phyloP scores from a whole-genome alignment of 2,888 invertebrate species.

The Cryptophagus acutangulus region DNA sequence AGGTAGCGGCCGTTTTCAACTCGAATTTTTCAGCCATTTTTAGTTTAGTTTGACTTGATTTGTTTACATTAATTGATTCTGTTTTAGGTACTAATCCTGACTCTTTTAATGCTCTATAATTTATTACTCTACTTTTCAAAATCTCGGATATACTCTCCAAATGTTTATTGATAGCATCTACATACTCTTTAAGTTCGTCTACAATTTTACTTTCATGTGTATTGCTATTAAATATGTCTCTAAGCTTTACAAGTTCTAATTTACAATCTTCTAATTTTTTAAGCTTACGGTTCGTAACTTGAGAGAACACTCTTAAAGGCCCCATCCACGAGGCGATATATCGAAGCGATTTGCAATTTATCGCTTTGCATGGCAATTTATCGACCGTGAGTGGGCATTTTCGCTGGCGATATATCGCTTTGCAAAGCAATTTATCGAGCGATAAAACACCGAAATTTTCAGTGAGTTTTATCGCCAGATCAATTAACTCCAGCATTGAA shows the following conservation, averaged over 20 bases:
- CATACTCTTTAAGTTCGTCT: constrained; percentile 2
- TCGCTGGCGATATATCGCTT: too few species aligned
- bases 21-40: constrained; percentile 25
- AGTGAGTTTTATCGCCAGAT: too few species aligned
- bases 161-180: not conserved
- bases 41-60: too few species aligned
- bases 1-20: constrained; percentile 20
- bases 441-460: too few species aligned
- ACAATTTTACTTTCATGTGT: constrained; percentile 2
- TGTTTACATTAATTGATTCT: not conserved
- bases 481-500: too few species aligned
- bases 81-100: not conserved
- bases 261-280: constrained; percentile 3
- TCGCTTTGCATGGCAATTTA: too few species aligned
- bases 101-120: not conserved
- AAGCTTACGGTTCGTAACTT: not conserved
- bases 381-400: too few species aligned
- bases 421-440: too few species aligned
- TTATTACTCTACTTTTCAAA: constrained; percentile 2
- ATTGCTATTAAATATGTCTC: constrained; percentile 6
- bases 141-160: not conserved
- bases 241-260: constrained; percentile 4
- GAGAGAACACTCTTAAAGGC: too few species aligned
- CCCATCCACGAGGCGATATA: too few species aligned
- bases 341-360: too few species aligned